Evolutionary conservation across 2,888 invertebrate genomes (phyloP), one percentile per base, ranked within the genome.

Genomic region (Eupithecia centaureata): DNA sequence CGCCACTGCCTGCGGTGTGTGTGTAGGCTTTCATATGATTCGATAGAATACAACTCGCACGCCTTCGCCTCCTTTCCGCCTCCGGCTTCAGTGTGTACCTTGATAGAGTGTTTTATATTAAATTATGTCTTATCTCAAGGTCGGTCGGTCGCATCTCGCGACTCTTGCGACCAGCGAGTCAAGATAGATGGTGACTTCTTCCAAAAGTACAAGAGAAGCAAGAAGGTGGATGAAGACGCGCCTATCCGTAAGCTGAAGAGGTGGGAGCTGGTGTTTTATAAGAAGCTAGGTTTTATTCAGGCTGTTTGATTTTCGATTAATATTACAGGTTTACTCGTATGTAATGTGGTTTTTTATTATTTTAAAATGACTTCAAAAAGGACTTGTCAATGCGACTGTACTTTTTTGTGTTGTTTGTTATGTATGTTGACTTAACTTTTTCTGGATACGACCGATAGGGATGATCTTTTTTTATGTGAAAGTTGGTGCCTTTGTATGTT

Each of bases 221-320:
- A 81, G 81, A 88, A 85, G 62, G 81, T 92, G 5, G 90, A 87
- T 65, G 78, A 64, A 0, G 88, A 91, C 32, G 87, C 91, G 0
- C 92, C 92, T 0, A 89, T 90, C 12, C 86, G 86, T 1, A 92
- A 92, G 67, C 79, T 93, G 54, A 90, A 88, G 77, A 81, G 89
- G n/a, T 93, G 92, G 92, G 92, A 93, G 73, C 77, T 93, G 62
- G 77, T 89, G 68, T 82, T 93, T 62, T 93, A 93, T 83, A 89
- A 92, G 82, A 92, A 90, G 73, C 74, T 93, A 77, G 92, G 92
- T 13, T 92, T 93, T 79, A 80, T 93, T 79, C 89, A 89, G 73
- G 89, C 90, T 68, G 80, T 90, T 72, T 90, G 75, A 88, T 78
- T 73, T 74, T 76, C 15, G 65, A 79, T 71, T 79, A 75, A n/a